phyloP scores from a whole-genome alignment of 2,113 vertebrate genomes.

The Chaetorhynchus papuensis region DNA sequence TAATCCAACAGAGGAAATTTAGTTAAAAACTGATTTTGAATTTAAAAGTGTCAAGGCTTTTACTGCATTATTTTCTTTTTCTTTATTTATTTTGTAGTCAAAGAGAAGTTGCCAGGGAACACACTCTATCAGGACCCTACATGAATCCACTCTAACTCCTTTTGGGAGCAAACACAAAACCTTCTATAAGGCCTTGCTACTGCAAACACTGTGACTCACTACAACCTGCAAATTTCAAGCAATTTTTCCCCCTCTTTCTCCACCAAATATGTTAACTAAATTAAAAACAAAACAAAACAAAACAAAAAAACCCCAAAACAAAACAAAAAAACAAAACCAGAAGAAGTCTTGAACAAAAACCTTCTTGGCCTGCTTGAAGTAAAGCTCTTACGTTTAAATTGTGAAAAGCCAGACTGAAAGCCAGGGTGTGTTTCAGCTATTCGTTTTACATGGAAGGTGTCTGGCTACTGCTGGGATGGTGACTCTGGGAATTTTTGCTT shows the following conservation, averaged over 20 bases:
- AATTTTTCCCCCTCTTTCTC: neutral
- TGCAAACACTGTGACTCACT: neutral
- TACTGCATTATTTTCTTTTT: neutral
- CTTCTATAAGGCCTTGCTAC: neutral
- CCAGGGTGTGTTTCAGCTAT: neutral
- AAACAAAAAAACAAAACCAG: too few species aligned
- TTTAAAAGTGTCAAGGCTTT: neutral
- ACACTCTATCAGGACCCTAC: neutral
- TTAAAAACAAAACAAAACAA: too few species aligned
- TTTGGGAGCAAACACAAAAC: slow-evolving; percentile 4
- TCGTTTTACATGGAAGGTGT: neutral
- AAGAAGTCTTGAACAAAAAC: too few species aligned
- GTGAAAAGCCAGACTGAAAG: neutral
- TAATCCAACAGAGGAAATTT: neutral
- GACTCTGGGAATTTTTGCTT: neutral
- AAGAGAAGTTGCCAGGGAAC: slow-evolving; percentile 40
- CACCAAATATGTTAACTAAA: neutral
- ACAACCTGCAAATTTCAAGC: neutral
- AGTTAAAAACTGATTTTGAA: neutral
- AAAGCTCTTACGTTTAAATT: neutral
- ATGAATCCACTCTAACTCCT: neutral
- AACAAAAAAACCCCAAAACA: too few species aligned
- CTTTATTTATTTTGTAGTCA: slow-evolving; percentile 1
- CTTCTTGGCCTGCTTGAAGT: neutral
- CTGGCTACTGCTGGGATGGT: neutral